Percentiles rank a stretch among this genome's conserved stretches.
Evolutionary conservation across 2,888 invertebrate genomes (phyloP).

Genomic region (Pardosa pseudoannulata): DNA sequence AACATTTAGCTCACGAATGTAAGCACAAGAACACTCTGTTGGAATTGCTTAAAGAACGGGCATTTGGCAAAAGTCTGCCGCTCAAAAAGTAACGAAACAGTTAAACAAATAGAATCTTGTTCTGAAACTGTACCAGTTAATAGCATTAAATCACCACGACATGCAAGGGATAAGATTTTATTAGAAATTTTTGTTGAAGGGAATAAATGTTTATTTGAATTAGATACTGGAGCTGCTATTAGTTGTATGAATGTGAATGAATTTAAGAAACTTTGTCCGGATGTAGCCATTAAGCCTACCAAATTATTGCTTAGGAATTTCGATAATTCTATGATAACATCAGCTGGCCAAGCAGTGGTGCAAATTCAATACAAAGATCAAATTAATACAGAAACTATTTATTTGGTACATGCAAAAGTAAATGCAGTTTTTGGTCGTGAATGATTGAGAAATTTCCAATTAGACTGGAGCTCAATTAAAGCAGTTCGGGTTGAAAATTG

Average conservation of each 20-base stretch:
- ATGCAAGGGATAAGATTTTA: constrained; percentile 57
- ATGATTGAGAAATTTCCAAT: constrained; percentile 54
- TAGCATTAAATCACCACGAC: constrained; percentile 56
- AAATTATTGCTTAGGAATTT: constrained; percentile 52
- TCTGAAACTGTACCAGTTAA: constrained; percentile 56
- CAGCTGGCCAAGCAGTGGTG: constrained; percentile 57
- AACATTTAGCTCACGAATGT: constrained; percentile 54
- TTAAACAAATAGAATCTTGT: constrained; percentile 56
- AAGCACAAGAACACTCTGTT: constrained; percentile 49
- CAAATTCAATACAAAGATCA: constrained; percentile 50
- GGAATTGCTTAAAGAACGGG: constrained; percentile 56
- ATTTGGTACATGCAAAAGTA: constrained; percentile 55
- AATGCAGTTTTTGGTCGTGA: constrained; percentile 52
- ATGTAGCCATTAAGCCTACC: constrained; percentile 57
- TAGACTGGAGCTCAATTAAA: constrained; percentile 53
- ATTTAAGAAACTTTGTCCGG: constrained; percentile 49
- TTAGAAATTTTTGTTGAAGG: constrained; percentile 54
- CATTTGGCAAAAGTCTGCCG: constrained; percentile 58
- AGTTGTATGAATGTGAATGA: constrained; percentile 50
- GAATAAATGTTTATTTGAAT: constrained; percentile 46
- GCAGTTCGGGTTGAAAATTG: constrained; percentile 50
- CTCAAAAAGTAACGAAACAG: constrained; percentile 54
- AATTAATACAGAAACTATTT: constrained; percentile 48
- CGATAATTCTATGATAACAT: constrained; percentile 55
- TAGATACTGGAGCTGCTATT: constrained; percentile 51